phyloP scores from a whole-genome alignment of 2,113 vertebrate species.

The Indicator maculatus region DNA sequence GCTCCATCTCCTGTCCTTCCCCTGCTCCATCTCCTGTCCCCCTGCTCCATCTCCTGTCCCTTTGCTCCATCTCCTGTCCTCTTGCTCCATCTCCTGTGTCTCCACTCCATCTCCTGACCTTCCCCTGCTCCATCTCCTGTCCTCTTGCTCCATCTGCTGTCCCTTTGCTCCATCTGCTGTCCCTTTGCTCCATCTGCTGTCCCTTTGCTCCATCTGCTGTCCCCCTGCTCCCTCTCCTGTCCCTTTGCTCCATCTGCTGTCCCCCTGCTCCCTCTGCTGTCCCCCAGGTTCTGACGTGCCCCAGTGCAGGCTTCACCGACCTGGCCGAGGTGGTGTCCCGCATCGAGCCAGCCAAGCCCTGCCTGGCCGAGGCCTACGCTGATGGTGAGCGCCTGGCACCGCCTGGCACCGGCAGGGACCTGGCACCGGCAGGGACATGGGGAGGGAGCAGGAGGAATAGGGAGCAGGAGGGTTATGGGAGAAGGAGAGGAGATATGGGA shows the following conservation, averaged over 20 bases:
- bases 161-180: neutral
- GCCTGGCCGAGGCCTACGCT: constrained; percentile 67
- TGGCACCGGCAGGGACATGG: too few relatives aligned
- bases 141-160: neutral
- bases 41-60: neutral
- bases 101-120: neutral
- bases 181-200: neutral
- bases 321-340: constrained; percentile 94
- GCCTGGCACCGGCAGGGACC: too few relatives aligned
- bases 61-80: neutral
- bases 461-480: too few relatives aligned
- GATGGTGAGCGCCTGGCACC: constrained; percentile 57
- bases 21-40: neutral
- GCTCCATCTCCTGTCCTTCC: neutral
- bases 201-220: neutral
- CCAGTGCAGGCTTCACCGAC: constrained; percentile 91
- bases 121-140: neutral
- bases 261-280: too few relatives aligned
- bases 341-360: constrained; percentile 88
- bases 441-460: too few relatives aligned
- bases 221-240: too few relatives aligned
- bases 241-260: neutral
- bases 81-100: neutral
- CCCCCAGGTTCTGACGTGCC: constrained; percentile 74
- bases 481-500: too few relatives aligned